Evolutionary conservation across 1,140 invertebrate genomes (phyloP).

Genomic region (Drosophila nannoptera): DNA sequence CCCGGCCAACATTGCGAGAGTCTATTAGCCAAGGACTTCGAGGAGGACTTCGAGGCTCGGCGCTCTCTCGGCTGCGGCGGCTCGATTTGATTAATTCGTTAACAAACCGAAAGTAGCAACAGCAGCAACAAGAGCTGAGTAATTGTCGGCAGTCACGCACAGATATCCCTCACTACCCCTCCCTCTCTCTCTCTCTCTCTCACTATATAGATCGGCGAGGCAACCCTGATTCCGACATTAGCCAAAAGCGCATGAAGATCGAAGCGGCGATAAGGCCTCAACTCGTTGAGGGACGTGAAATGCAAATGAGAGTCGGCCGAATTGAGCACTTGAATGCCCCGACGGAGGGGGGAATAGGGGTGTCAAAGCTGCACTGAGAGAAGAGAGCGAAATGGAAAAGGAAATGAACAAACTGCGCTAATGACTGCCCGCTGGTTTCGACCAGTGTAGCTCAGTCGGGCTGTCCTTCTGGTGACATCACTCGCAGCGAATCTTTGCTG

Average conservation of each 20-base stretch:
- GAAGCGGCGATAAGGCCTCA: conserved; percentile 48
- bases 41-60: no score
- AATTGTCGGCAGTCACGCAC: conserved; percentile 68
- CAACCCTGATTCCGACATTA: conserved; percentile 52
- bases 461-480: conserved; percentile 3
- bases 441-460: not conserved
- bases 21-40: conserved; percentile 43
- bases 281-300: conserved; percentile 23
- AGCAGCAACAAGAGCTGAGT: conserved; percentile 52
- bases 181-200: not conserved
- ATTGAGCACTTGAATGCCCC: conserved; percentile 72
- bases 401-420: no score
- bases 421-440: not conserved
- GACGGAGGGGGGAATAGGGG: not conserved
- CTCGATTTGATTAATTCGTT: conserved; percentile 77
- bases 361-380: not conserved
- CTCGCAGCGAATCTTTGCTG: not conserved
- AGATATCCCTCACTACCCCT: no score
- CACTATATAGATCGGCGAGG: conserved; percentile 20
- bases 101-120: conserved; percentile 75
- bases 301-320: conserved; percentile 38
- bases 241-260: conserved; percentile 77
- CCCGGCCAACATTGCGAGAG: conserved; percentile 57
- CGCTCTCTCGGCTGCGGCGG: conserved; percentile 24
- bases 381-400: no score